These are phyloP conservation scores for Plusia festucae DNA, from an alignment of 2,888 invertebrate genomes.

Conservation along the genomic window DNA sequence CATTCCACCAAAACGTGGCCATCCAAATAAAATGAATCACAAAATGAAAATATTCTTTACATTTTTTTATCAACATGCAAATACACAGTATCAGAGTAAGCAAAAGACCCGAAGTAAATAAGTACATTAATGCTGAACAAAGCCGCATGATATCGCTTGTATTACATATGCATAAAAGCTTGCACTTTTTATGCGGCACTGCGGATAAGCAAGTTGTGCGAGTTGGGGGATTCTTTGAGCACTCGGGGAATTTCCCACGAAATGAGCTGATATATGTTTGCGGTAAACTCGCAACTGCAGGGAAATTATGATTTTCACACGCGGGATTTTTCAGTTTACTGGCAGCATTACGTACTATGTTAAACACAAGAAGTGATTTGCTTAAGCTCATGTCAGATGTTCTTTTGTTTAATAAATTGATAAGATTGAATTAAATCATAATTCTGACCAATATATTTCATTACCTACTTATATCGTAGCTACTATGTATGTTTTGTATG, in stretches of 20 bases:
- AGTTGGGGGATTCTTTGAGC: conserved; percentile 17
- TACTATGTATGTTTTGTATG: no score
- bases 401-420: no score
- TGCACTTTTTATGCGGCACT: conserved; percentile 13
- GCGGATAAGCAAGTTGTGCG: conserved; percentile 25
- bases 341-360: conserved; percentile 7
- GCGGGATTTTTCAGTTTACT: conserved; percentile 9
- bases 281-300: conserved; percentile 24
- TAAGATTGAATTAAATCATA: no score
- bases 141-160: not conserved
- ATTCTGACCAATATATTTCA: no score
- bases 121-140: not conserved
- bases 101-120: not conserved
- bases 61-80: not conserved
- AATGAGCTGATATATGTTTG: conserved; percentile 34
- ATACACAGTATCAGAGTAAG: not conserved
- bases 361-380: not conserved
- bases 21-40: not conserved
- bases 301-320: conserved; percentile 39
- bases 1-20: no score
- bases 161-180: not conserved
- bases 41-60: not conserved
- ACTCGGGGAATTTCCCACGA: conserved; percentile 18
- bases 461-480: no score
- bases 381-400: not conserved